These are phyloP conservation scores for Orthochromis malagaraziensis DNA, from an alignment of 2,113 vertebrate genomes.

Conservation along the genomic window DNA sequence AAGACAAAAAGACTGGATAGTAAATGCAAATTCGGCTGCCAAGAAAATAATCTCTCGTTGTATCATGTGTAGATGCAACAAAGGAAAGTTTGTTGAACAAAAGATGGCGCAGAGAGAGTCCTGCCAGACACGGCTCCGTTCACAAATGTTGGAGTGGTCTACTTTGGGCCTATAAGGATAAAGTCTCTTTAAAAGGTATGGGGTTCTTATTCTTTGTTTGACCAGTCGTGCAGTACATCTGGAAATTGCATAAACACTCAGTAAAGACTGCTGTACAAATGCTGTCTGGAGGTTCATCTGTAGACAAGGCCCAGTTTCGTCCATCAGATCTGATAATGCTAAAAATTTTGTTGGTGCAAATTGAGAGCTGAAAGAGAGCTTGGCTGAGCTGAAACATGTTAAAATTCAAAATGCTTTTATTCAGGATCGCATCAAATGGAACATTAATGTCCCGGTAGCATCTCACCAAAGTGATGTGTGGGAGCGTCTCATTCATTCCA, in stretches of 20 bases:
- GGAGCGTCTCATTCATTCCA: not conserved
- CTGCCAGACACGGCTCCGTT: accelerated
- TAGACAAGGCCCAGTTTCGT: not conserved
- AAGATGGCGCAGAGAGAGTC: not conserved
- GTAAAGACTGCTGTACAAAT: not conserved
- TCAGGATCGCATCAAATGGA: not conserved
- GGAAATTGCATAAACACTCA: not conserved
- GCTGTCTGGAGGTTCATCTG: not conserved
- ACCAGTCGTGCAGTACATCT: not conserved
- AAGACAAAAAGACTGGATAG: not conserved
- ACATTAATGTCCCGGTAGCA: not conserved
- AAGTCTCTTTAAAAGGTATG: not conserved
- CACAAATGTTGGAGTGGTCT: not conserved
- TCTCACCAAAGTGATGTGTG: not conserved
- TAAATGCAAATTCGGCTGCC: not conserved
- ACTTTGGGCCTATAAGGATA: not conserved
- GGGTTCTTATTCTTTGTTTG: not conserved
- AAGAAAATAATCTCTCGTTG: not conserved
- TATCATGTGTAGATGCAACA: not conserved
- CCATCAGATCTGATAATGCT: not conserved
- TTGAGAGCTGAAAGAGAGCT: not conserved
- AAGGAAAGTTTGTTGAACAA: not conserved
- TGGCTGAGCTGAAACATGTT: not conserved
- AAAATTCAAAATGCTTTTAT: not conserved
- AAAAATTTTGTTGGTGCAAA: not conserved